These are phyloP conservation scores for Neolamprologus falcicula DNA, from an alignment of 2,113 vertebrate genomes.

Conservation along the genomic window DNA sequence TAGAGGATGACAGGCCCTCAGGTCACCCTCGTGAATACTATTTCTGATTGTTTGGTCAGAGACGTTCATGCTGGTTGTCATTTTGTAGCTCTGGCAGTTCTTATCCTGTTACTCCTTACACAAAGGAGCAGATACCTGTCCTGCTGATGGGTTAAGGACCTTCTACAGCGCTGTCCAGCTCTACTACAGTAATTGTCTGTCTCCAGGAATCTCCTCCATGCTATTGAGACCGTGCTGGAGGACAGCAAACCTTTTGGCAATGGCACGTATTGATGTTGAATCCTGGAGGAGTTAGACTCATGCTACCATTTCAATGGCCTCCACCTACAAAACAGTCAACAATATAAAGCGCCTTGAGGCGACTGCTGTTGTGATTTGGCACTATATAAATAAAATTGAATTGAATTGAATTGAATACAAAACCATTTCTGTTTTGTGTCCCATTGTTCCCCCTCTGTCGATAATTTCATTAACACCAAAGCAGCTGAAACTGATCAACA, in stretches of 20 bases:
- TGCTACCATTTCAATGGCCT: neutral
- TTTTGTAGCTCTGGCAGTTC: neutral
- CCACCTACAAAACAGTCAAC: neutral
- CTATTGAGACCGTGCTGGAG: neutral
- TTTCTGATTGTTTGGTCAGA: neutral
- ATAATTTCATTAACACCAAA: neutral
- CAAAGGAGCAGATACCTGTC: neutral
- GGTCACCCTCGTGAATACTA: neutral
- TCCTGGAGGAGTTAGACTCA: neutral
- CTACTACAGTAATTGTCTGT: neutral
- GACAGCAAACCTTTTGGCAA: neutral
- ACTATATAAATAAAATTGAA: neutral
- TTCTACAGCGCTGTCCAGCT: neutral
- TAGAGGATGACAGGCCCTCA: neutral
- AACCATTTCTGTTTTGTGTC: neutral
- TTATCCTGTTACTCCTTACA: neutral
- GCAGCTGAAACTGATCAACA: neutral
- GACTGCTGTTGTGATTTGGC: neutral
- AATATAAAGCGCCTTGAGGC: neutral
- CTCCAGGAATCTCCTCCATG: neutral
- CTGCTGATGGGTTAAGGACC: neutral
- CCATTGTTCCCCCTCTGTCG: neutral
- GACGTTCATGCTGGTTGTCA: neutral
- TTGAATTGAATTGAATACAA: neutral
- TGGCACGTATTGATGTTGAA: neutral